phyloP scores from a whole-genome alignment of 2,888 invertebrate species.

The Crepidodera aurea region DNA sequence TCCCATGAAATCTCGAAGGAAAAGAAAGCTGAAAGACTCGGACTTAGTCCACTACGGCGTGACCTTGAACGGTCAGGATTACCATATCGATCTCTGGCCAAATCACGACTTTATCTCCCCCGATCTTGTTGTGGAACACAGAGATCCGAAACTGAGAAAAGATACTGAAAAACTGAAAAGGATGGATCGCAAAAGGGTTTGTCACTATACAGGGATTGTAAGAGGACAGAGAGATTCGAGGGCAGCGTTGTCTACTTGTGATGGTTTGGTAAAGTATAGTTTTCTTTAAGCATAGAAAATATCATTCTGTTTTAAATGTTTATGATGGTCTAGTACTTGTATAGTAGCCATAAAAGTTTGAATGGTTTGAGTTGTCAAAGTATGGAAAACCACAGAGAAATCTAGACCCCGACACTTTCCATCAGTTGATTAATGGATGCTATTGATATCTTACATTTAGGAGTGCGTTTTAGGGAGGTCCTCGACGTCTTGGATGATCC shows the following conservation, averaged over 20 bases:
- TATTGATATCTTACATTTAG: too few species aligned
- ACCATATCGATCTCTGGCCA: slow-evolving; percentile 63
- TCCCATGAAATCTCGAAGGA: slow-evolving; percentile 21
- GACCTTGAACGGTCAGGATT: slow-evolving; percentile 52
- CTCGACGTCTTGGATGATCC: too few species aligned
- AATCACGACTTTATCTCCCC: slow-evolving; percentile 65
- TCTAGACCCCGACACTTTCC: too few species aligned
- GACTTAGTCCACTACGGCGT: slow-evolving; percentile 55
- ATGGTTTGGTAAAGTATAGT: slow-evolving; percentile 56
- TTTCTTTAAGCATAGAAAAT: too few species aligned
- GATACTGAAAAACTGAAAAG: slow-evolving; percentile 50
- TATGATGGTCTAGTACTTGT: too few species aligned
- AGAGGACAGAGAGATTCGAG: slow-evolving; percentile 59
- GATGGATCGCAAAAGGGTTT: slow-evolving; percentile 53
- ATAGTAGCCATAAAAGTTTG: too few species aligned
- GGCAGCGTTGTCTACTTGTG: slow-evolving; percentile 65
- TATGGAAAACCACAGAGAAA: too few species aligned
- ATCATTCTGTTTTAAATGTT: too few species aligned
- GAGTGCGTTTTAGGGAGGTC: too few species aligned
- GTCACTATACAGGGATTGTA: slow-evolving; percentile 65
- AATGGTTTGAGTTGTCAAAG: too few species aligned
- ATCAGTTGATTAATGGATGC: too few species aligned
- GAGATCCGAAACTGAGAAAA: slow-evolving; percentile 50
- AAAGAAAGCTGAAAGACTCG: slow-evolving; percentile 46
- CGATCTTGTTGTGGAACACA: slow-evolving; percentile 54